These are phyloP conservation scores for Hirtodrosophila alboralis DNA, from an alignment of 2,888 invertebrate species.

Conservation along the genomic window DNA sequence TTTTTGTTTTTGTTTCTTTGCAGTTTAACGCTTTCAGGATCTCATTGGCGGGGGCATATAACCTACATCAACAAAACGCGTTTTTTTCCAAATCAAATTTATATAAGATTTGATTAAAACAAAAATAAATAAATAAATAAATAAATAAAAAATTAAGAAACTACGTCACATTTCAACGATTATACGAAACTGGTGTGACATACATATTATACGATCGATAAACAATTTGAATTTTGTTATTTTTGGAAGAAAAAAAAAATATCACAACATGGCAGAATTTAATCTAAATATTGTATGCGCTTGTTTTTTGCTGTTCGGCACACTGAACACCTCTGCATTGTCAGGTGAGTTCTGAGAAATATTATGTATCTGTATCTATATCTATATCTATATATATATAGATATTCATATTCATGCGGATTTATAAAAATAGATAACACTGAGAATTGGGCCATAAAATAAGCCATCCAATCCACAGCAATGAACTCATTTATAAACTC, in stretches of 20 bases:
- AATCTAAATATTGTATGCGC: conserved; percentile 11
- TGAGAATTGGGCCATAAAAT: conserved; percentile 18
- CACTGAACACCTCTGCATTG: conserved; percentile 12
- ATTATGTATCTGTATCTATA: too few species aligned
- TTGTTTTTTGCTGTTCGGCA: conserved; percentile 8
- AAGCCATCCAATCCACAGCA: conserved; percentile 26
- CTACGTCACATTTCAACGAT: conserved; percentile 1
- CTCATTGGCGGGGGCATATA: conserved; percentile 36
- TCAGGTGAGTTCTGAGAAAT: conserved; percentile 52
- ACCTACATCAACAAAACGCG: conserved; percentile 44
- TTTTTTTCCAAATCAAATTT: conserved; percentile 30
- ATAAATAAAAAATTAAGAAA: not conserved
- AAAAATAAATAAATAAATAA: too few species aligned
- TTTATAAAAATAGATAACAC: conserved; percentile 31
- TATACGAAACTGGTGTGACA: conserved; percentile 3
- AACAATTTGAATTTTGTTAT: not conserved
- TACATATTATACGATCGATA: conserved; percentile 12
- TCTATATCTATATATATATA: conserved; percentile 21
- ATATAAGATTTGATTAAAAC: conserved; percentile 27
- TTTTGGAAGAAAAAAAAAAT: not conserved
- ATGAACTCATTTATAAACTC: conserved; percentile 60
- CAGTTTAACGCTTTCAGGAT: conserved; percentile 52
- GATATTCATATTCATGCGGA: conserved; percentile 28
- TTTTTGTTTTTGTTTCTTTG: conserved; percentile 3
- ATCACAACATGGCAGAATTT: conserved; percentile 21